phyloP scores from a whole-genome alignment of 2,113 vertebrate genomes.

The Acrocephalus arundinaceus region DNA sequence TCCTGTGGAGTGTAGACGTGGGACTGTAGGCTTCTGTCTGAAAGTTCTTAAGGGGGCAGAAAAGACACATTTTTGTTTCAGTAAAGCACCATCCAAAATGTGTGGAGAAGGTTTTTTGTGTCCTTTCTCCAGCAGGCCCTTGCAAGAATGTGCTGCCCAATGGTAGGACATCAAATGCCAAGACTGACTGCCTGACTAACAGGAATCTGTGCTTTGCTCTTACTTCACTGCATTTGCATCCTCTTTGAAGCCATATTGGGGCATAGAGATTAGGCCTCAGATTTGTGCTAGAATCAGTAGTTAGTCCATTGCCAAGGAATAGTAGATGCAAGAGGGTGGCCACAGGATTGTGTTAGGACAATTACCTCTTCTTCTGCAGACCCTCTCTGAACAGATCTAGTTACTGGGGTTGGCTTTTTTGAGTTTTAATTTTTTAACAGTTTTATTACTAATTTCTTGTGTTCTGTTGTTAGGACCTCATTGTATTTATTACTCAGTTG shows the following conservation, averaged over 20 bases:
- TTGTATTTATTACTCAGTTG: not conserved
- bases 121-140: not conserved
- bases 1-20: not conserved
- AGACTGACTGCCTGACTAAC: not conserved
- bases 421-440: not conserved
- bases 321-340: not conserved
- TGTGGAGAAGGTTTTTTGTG: not conserved
- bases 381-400: not conserved
- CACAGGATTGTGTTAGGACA: not conserved
- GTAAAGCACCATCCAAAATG: not conserved
- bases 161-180: fast-evolving
- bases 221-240: not conserved
- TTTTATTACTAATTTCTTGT: not conserved
- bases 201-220: not conserved
- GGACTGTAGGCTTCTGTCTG: not conserved
- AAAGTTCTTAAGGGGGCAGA: not conserved
- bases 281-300: not conserved
- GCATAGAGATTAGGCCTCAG: not conserved
- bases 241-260: not conserved
- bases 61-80: not conserved
- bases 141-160: not conserved
- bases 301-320: not conserved
- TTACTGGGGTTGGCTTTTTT: not conserved
- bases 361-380: not conserved
- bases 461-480: not conserved